A percentile compares a stretch with the other conserved stretches of the same genome.
phyloP scores from a whole-genome alignment of 2,113 vertebrate species.

The Sceloporus tristichus region DNA sequence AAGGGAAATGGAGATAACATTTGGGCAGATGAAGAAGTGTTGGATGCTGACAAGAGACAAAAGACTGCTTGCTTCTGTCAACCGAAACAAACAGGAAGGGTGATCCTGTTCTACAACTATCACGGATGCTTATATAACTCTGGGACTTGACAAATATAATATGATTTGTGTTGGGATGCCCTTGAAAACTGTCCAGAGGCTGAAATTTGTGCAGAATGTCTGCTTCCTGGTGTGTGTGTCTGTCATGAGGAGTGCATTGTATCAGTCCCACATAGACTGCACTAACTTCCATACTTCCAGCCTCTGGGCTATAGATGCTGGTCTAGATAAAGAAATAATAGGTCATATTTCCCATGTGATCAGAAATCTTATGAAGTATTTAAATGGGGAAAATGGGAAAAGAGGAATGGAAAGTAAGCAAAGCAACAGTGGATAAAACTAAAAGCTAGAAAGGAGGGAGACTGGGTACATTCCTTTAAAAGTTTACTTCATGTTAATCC shows the following conservation, averaged over 20 bases:
- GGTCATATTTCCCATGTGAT: background rate
- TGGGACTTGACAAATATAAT: slow-evolving; percentile 14
- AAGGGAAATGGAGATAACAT: background rate
- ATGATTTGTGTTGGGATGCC: background rate
- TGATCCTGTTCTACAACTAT: background rate
- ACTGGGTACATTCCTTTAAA: background rate
- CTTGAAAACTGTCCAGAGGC: background rate
- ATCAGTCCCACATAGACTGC: background rate
- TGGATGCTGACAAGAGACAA: background rate
- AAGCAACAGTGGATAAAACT: background rate
- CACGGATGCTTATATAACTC: background rate
- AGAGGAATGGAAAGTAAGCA: background rate
- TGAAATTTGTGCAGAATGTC: background rate
- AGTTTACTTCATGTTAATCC: too few relatives aligned
- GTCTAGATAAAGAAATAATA: background rate
- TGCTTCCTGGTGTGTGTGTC: background rate
- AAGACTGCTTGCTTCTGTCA: background rate
- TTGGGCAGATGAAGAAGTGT: background rate
- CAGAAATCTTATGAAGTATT: background rate
- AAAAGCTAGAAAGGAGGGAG: background rate
- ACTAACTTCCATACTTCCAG: background rate
- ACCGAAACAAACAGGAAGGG: background rate
- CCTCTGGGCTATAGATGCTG: background rate
- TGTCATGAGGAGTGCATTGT: background rate
- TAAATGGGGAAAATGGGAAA: background rate